phyloP scores from a whole-genome alignment of 2,888 invertebrate species.

The Congeria kusceri region DNA sequence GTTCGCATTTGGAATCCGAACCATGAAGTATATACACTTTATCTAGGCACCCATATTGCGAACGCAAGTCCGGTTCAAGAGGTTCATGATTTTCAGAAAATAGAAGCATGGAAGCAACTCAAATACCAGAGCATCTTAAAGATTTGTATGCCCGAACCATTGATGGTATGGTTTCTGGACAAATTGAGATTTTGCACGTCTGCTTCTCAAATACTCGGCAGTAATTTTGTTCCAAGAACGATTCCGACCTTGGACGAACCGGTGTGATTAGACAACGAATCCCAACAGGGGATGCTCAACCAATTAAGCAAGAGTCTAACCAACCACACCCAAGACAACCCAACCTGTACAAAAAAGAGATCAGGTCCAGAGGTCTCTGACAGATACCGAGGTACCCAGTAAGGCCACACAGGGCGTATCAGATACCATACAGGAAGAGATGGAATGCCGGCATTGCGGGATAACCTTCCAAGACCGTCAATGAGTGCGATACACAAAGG shows the following conservation, averaged over 20 bases:
- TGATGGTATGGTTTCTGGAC: not conserved
- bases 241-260: constrained; percentile 20
- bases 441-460: too few species aligned
- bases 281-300: constrained; percentile 7
- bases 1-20: constrained; percentile 53
- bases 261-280: constrained; percentile 29
- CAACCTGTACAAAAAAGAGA: too few species aligned
- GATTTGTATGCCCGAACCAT: constrained; percentile 16
- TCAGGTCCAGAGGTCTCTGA: too few species aligned
- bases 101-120: not conserved
- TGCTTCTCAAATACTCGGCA: constrained; percentile 6
- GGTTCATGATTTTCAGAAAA: not conserved
- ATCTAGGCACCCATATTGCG: constrained; percentile 46
- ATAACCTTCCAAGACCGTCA: too few species aligned
- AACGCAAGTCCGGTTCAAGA: constrained; percentile 11
- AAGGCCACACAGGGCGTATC: too few species aligned
- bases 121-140: constrained; percentile 21
- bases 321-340: too few species aligned
- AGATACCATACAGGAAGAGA: too few species aligned
- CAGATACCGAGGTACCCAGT: too few species aligned
- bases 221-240: constrained; percentile 19
- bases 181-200: not conserved
- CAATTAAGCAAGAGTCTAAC: constrained; percentile 42
- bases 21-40: constrained; percentile 32
- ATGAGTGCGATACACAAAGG: too few species aligned